Evolutionary conservation across 2,113 vertebrate species (phyloP).

Genomic region (Rhinolophus sinicus): DNA sequence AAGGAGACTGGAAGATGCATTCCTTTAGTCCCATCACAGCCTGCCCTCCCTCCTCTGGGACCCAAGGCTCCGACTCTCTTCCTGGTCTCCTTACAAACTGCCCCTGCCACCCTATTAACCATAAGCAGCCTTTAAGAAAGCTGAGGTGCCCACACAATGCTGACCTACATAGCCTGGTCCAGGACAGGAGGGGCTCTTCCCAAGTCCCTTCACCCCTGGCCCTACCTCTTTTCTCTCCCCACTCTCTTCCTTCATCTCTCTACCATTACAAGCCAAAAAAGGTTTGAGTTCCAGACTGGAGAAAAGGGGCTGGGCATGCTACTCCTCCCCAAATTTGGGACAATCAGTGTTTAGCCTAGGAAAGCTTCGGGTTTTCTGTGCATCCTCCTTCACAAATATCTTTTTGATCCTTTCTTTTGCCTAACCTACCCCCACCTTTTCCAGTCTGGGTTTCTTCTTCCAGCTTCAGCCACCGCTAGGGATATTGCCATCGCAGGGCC

Average conservation of each 20-base stretch:
- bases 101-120: conserved; percentile 30
- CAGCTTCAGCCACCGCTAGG: not conserved
- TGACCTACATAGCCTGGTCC: conserved; percentile 79
- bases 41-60: conserved; percentile 23
- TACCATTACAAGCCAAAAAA: not conserved
- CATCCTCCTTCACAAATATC: not conserved
- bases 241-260: not conserved
- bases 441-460: conserved; percentile 36
- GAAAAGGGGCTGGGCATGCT: not conserved
- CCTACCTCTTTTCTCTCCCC: conserved; percentile 38
- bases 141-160: conserved; percentile 65
- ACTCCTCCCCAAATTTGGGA: conserved; percentile 17
- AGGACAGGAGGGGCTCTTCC: conserved; percentile 68
- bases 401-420: not conserved
- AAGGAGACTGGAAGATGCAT: conserved; percentile 41
- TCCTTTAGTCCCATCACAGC: conserved; percentile 67
- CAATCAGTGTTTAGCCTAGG: not conserved
- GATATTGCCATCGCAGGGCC: not conserved
- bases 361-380: conserved; percentile 7
- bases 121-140: conserved; percentile 25
- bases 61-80: conserved; percentile 2
- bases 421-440: not conserved
- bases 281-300: conserved; percentile 38
- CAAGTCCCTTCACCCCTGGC: conserved; percentile 58
- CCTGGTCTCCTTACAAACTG: conserved; percentile 34